Evolutionary conservation across 2,888 invertebrate species (phyloP).

Genomic region (Sinelater perroti): DNA sequence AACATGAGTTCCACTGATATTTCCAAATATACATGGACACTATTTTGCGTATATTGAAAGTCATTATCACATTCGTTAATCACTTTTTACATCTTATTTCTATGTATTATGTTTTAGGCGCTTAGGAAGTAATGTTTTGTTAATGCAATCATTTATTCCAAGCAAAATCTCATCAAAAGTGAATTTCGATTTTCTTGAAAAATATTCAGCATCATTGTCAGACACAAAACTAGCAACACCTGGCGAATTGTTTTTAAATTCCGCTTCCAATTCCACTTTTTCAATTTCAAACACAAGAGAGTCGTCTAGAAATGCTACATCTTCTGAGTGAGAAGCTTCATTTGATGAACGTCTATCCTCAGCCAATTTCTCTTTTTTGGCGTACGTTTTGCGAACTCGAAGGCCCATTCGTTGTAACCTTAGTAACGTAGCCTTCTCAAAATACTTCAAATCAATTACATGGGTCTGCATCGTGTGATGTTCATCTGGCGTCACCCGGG

Average conservation of each 20-base stretch:
- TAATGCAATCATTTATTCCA: conserved; percentile 26
- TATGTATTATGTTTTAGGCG: neutral
- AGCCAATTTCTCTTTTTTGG: conserved; percentile 28
- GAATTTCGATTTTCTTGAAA: conserved; percentile 18
- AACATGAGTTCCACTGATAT: no score
- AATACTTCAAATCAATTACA: conserved; percentile 81
- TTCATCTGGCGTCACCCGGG: conserved; percentile 75
- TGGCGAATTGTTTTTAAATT: no score
- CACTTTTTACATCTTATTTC: no score
- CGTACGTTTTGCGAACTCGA: conserved; percentile 40
- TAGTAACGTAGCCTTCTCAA: conserved; percentile 63
- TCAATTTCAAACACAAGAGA: conserved; percentile 53
- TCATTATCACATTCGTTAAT: no score
- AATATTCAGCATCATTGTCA: conserved; percentile 15
- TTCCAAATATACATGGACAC: no score
- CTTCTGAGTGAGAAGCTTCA: no score
- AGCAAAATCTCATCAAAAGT: conserved; percentile 33
- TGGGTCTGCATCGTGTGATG: conserved; percentile 84
- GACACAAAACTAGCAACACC: neutral
- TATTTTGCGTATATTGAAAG: no score
- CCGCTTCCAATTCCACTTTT: conserved; percentile 41
- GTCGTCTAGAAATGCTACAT: no score
- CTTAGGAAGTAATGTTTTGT: conserved; percentile 13
- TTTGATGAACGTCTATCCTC: no score
- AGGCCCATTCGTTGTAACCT: conserved; percentile 54